Evolutionary conservation across 1,140 invertebrate species (phyloP).

Genomic region (Choristoneura fumiferana): DNA sequence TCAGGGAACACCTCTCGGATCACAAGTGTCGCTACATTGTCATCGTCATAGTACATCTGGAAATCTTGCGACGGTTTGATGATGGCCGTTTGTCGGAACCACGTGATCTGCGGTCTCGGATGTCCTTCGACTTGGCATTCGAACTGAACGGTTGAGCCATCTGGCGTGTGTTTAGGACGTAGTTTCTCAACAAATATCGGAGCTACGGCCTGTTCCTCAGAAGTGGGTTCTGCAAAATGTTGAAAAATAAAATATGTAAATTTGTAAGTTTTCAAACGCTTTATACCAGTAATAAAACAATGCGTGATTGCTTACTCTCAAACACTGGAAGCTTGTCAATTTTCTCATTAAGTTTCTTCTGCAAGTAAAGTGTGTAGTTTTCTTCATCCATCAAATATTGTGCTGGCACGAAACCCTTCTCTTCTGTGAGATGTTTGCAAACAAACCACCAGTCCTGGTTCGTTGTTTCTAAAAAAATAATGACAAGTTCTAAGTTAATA

Average conservation of each 20-base stretch:
- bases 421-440: slow-evolving; percentile 91
- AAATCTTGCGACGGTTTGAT: slow-evolving; percentile 94
- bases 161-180: slow-evolving; percentile 88
- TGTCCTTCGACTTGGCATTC: slow-evolving; percentile 94
- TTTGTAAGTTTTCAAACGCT: not conserved
- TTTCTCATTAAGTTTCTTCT: slow-evolving; percentile 93
- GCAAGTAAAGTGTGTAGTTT: slow-evolving; percentile 89
- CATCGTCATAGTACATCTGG: slow-evolving; percentile 95
- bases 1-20: slow-evolving; percentile 98
- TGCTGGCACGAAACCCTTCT: slow-evolving; percentile 95
- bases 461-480: slow-evolving; percentile 80
- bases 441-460: slow-evolving; percentile 96
- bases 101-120: slow-evolving; percentile 94
- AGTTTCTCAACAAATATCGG: slow-evolving; percentile 93
- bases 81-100: slow-evolving; percentile 95
- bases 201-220: slow-evolving; percentile 87
- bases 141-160: slow-evolving; percentile 93
- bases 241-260: slow-evolving; percentile 17
- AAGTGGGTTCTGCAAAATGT: slow-evolving; percentile 84
- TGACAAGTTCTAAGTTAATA: no score
- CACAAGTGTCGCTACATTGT: slow-evolving; percentile 94
- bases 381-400: slow-evolving; percentile 90
- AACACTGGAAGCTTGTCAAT: slow-evolving; percentile 94
- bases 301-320: slow-evolving; percentile 85
- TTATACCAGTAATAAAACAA: no score